phyloP scores from a whole-genome alignment of 2,113 vertebrate genomes.

The Dipodomys ordii region DNA sequence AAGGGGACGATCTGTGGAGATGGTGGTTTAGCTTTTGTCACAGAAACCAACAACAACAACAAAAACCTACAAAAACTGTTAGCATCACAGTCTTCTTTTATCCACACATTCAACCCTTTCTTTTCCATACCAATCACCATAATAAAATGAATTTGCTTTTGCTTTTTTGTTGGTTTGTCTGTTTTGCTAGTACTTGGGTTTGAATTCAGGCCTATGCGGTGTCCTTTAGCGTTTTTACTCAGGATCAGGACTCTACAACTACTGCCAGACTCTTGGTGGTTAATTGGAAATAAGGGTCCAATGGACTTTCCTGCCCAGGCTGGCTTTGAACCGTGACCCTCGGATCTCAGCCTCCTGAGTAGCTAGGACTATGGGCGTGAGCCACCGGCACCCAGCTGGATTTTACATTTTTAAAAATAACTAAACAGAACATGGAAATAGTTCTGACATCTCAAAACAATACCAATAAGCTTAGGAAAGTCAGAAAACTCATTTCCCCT shows the following conservation, averaged over 20 bases:
- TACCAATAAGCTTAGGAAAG: constrained; percentile 11
- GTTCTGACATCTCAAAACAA: background rate
- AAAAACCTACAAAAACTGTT: background rate
- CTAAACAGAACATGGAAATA: constrained; percentile 4
- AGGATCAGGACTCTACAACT: too few species aligned
- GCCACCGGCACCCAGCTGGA: background rate
- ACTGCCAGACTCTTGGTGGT: too few species aligned
- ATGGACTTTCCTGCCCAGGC: too few species aligned
- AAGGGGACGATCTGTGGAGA: background rate
- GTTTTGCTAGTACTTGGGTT: too few species aligned
- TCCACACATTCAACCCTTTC: background rate
- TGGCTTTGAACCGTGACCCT: too few species aligned
- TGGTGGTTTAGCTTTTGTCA: background rate
- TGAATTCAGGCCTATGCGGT: too few species aligned
- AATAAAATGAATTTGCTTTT: constrained; percentile 54
- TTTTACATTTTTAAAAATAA: background rate
- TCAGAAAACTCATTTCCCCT: constrained; percentile 13
- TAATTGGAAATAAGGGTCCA: too few species aligned
- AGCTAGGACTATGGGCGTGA: too few species aligned
- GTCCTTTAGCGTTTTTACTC: too few species aligned
- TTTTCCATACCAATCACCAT: background rate
- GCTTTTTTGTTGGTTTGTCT: too few species aligned
- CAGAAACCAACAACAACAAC: too few species aligned
- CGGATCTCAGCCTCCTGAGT: too few species aligned
- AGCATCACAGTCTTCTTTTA: background rate